Evolutionary conservation across 2,888 invertebrate genomes (phyloP), one percentile per base, ranked within the genome.

Genomic region (Meganola albula): DNA sequence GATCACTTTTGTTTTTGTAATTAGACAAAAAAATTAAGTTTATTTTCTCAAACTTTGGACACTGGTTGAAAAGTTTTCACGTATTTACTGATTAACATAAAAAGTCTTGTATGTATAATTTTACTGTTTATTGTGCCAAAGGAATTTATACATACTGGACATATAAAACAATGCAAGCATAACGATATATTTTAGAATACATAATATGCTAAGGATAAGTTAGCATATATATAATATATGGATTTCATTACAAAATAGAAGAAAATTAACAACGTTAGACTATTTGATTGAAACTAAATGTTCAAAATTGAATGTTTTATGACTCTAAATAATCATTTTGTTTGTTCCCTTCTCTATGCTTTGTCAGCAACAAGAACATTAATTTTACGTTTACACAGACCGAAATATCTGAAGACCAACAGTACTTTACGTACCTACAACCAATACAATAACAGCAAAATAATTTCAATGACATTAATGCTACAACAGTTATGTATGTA

Each of bases 71-170:
- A n/a, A n/a, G n/a, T n/a, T n/a, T n/a, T n/a, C n/a, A n/a, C n/a
- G n/a, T n/a, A n/a, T n/a, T n/a, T n/a, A n/a, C n/a, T 34, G 27
- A 41, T 30, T 37, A 53, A 48, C 46, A 50, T 33, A 56, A 56
- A 52, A 40, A 46, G 24, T 31, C 13, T 24, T 43, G 53, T n/a
- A n/a, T n/a, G n/a, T 48, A 48, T 51, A 50, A 56, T 76, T 80
- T 79, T 80, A 77, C 63, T 76, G 75, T 83, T 85, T 84, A 85
- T 83, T 84, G 82, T 84, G 84, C 82, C 82, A 83, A 82, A 83
- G 72, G 76, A 85, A 79, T 82, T 73, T 72, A 75, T 83, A 83
- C 79, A 83, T 82, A 79, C 72, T 77, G 80, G 78, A 82, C 79
- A 80, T 80, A 75, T 68, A 79, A 83, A 85, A 82, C 77, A 82